A percentile compares a stretch with the other conserved stretches of the same genome.
Conservation (phyloP, 2,797 vertebrate species). For the Pseudotriccus pelzelni region DNA sequence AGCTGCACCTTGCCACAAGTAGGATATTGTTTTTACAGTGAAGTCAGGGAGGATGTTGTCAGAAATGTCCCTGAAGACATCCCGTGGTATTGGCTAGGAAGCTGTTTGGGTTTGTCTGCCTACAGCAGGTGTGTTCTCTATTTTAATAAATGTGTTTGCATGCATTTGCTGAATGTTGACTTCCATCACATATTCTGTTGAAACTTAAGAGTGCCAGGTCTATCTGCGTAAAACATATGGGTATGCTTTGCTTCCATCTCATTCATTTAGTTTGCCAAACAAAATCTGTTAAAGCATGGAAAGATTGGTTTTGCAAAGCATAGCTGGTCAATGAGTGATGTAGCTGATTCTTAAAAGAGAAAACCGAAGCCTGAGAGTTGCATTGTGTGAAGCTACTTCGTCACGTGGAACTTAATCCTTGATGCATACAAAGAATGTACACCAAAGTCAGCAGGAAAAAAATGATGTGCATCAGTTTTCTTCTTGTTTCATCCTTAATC, state of each 20-base stretch:
- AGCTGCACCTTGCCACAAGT: not conserved
- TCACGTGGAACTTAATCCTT: not conserved
- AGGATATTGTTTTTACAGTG: not conserved
- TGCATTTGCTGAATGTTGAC: conserved; percentile 45
- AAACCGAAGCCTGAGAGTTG: not conserved
- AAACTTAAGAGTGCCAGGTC: conserved; percentile 60
- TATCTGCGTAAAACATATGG: conserved; percentile 30
- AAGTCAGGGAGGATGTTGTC: not conserved
- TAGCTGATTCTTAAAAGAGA: not conserved
- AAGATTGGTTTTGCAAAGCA: not conserved
- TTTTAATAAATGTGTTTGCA: conserved; percentile 36
- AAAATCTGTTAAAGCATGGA: not conserved
- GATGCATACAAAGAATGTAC: not conserved
- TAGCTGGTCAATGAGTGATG: not conserved
- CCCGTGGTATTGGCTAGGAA: not conserved
- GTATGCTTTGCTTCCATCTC: conserved; percentile 21
- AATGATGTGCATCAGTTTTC: not conserved
- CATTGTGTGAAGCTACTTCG: not conserved
- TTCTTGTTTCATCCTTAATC: not conserved
- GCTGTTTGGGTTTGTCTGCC: conserved; percentile 45
- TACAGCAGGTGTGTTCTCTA: conserved; percentile 44
- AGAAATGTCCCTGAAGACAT: not conserved
- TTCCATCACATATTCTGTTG: conserved; percentile 47
- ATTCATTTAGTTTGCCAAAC: conserved; percentile 24
- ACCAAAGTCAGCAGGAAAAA: not conserved